phyloP scores from a whole-genome alignment of 2,797 vertebrate genomes.

The Sebastes minor region DNA sequence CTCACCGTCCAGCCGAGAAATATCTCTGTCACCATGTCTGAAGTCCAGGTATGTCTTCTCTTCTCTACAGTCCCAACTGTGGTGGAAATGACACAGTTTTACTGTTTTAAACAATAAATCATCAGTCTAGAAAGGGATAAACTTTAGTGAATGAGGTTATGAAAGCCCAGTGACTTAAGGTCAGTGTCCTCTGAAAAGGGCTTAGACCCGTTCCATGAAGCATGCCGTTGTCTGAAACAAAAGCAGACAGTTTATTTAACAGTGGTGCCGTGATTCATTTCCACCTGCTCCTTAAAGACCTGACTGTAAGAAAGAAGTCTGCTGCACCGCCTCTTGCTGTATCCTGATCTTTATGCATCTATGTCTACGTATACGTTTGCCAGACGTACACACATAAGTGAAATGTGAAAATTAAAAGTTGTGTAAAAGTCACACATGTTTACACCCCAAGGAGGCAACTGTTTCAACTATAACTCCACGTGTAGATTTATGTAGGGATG shows the following conservation, averaged over 20 bases:
- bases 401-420: not conserved
- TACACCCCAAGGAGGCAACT: not conserved
- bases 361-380: not conserved
- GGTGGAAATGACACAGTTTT: not conserved
- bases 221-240: not conserved
- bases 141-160: not conserved
- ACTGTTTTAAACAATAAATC: not conserved
- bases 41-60: conserved; percentile 88
- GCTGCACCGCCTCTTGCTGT: not conserved
- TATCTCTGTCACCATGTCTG: conserved; percentile 96
- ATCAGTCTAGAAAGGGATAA: not conserved
- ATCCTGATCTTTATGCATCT: not conserved
- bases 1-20: conserved; percentile 92
- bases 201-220: not conserved
- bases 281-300: not conserved
- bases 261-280: not conserved
- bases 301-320: not conserved
- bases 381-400: not conserved
- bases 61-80: not conserved
- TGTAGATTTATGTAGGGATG: not conserved
- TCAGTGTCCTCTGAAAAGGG: not conserved
- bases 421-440: not conserved
- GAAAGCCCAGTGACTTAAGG: not conserved
- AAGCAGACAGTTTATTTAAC: accelerated
- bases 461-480: not conserved